Percentiles rank a stretch among this genome's conserved stretches.
phyloP scores from a whole-genome alignment of 2,888 invertebrate species.

The Sceliomorpha sp. region DNA sequence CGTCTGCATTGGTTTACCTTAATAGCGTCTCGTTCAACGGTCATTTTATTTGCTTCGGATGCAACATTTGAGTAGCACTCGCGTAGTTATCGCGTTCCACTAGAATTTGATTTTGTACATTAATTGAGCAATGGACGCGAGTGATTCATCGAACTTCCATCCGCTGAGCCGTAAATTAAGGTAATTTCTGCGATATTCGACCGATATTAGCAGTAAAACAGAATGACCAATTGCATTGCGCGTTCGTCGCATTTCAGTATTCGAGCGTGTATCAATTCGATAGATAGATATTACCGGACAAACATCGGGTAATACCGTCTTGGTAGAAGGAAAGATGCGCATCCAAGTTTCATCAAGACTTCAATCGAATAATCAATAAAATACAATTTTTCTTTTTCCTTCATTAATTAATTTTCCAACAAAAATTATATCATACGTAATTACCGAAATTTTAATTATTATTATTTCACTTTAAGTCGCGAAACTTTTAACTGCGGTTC shows the following conservation, averaged over 20 bases:
- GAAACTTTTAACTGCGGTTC: too few species aligned
- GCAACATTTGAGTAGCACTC: constrained; percentile 27
- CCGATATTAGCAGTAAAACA: constrained; percentile 36
- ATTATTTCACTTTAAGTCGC: too few species aligned
- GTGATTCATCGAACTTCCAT: constrained; percentile 65
- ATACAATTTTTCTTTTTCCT: too few species aligned
- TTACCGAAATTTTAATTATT: too few species aligned
- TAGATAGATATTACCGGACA: constrained; percentile 15
- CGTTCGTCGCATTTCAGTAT: constrained; percentile 33
- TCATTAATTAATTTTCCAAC: too few species aligned
- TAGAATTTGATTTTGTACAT: constrained; percentile 66
- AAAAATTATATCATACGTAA: too few species aligned
- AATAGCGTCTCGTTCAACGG: constrained; percentile 25
- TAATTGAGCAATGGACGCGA: constrained; percentile 64
- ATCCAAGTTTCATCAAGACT: too few species aligned
- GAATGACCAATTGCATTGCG: constrained; percentile 32
- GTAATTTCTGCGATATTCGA: constrained; percentile 60
- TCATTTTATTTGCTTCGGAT: constrained; percentile 30
- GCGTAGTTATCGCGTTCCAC: constrained; percentile 48
- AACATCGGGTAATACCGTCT: constrained; percentile 22
- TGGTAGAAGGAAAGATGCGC: too few species aligned
- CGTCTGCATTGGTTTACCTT: constrained; percentile 23
- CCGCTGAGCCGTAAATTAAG: constrained; percentile 62
- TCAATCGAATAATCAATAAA: too few species aligned
- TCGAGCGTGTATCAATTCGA: constrained; percentile 36